phyloP scores from a whole-genome alignment of 2,113 vertebrate genomes.

The Taxidea taxus region DNA sequence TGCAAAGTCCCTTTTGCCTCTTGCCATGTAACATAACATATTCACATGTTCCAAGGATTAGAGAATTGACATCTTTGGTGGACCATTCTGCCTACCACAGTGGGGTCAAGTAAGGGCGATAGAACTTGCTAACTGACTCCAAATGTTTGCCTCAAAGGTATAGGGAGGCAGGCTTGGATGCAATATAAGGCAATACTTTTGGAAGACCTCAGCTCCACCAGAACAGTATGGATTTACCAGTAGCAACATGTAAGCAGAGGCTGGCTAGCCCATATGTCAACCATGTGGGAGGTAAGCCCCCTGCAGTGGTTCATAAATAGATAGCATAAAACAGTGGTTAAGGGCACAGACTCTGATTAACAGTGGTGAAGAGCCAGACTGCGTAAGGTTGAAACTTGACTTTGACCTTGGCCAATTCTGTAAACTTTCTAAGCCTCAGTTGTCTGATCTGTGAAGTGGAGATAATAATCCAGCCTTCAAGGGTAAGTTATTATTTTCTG shows the following conservation, averaged over 20 bases:
- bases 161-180: neutral
- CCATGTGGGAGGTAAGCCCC: neutral
- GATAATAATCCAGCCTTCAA: neutral
- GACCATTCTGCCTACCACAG: neutral
- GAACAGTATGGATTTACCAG: neutral
- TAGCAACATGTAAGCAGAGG: neutral
- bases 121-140: neutral
- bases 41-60: neutral
- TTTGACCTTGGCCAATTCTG: neutral
- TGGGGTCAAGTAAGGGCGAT: neutral
- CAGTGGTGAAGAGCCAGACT: neutral
- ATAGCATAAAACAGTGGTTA: neutral
- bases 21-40: neutral
- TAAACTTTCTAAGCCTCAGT: neutral
- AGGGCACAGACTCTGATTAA: neutral
- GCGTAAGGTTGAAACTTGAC: neutral
- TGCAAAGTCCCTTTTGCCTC: neutral
- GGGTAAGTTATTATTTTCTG: neutral
- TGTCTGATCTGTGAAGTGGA: neutral
- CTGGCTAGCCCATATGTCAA: neutral
- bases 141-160: neutral
- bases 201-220: neutral
- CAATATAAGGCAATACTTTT: neutral
- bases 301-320: neutral
- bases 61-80: neutral